These are phyloP conservation scores for Agrochola litura DNA, from an alignment of 2,888 invertebrate species.

Conservation along the genomic window DNA sequence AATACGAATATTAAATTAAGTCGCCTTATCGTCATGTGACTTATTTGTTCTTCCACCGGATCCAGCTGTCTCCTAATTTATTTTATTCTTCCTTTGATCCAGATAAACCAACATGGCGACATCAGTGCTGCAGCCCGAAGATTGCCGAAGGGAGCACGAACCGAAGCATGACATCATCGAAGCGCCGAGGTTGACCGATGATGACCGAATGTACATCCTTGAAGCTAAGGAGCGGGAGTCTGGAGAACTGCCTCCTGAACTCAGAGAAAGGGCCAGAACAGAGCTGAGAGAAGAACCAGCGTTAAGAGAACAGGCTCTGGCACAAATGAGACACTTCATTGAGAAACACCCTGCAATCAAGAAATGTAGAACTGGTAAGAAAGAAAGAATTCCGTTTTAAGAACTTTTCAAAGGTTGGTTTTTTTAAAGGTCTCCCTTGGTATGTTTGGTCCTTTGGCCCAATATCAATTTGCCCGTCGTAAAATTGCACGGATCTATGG, in stretches of 20 bases:
- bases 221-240: slow-evolving; percentile 85
- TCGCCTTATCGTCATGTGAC: no score
- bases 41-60: not conserved
- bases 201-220: slow-evolving; percentile 78
- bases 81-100: slow-evolving; percentile 42
- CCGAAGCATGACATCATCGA: slow-evolving; percentile 79
- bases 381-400: slow-evolving; percentile 54
- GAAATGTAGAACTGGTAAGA: slow-evolving; percentile 93
- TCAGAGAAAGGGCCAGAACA: slow-evolving; percentile 92
- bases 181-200: slow-evolving; percentile 80
- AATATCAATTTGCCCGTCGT: not conserved
- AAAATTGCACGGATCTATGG: not conserved
- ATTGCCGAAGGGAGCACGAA: slow-evolving; percentile 82
- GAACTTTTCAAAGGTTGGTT: not conserved
- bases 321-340: slow-evolving; percentile 96
- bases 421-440: not conserved
- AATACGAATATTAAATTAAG: slow-evolving; percentile 12
- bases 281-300: slow-evolving; percentile 95
- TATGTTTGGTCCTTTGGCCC: not conserved
- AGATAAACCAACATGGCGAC: slow-evolving; percentile 84
- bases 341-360: slow-evolving; percentile 95
- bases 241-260: slow-evolving; percentile 89
- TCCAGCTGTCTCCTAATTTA: not conserved
- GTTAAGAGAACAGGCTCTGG: slow-evolving; percentile 93
- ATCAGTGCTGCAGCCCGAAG: slow-evolving; percentile 86